Base-by-base conservation (phyloP, 1,140 invertebrate species). In the Magallana angulata region DNA sequence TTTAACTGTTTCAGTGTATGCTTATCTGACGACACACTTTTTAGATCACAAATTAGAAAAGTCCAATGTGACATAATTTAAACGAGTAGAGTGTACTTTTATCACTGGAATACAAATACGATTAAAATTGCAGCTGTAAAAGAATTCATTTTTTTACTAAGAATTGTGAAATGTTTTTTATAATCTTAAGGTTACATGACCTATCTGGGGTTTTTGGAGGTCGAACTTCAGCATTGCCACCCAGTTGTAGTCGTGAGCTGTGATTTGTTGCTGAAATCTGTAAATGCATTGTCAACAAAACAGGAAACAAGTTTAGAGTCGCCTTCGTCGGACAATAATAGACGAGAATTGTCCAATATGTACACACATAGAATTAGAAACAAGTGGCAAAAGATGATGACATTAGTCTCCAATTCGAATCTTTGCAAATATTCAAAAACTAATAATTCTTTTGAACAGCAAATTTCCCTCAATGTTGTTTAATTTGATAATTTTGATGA, bases 141-240 rank as follows among this genome's bases (percentile, higher is more conserved):
- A 36, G 36, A 36, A 36, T 5, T 36, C 1, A 36, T 3, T 36
- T 36, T 1, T 36, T 24, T 24, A 24, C 24, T 24, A 24, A 0
- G 24, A 24, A 24, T 24, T 24, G 24, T 24, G 24, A 24, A 24
- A 24, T 24, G 24, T 24, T 24, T 24, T n/a, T n/a, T n/a, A 1
- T 36, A 14, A 1, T 24, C 2, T 71, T 71, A 3, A 71, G 68
- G 68, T 36, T 71, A 71, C 12, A 71, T 71, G 68, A 71, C 30
- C 1, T 71, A 71, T 24, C 68, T 71, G 9, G 68, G 24, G 24
- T 71, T 71, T 12, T 12, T 71, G 18, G 68, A 71, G 24, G 68
- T 71, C 11, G 68, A 71, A 71, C 24, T 71, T 11, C 68, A 71
- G 8, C 68, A 71, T 30, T 71, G 68, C 24, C 68, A 71, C 24